These are phyloP conservation scores for Thinocorus orbignyianus DNA, from an alignment of 2,113 vertebrate genomes.

Conservation along the genomic window DNA sequence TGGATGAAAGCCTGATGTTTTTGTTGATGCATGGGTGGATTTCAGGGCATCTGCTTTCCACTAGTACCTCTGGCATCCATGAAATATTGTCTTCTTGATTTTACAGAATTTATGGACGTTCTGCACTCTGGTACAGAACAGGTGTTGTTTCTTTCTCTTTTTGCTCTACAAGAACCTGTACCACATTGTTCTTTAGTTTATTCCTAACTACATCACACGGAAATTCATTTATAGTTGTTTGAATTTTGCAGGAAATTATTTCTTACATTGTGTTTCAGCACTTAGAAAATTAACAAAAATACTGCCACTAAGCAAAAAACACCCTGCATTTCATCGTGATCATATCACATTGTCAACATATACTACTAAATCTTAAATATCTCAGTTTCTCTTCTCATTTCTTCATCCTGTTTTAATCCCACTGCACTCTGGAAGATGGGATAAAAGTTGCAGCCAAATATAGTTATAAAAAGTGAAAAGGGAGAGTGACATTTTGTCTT, in stretches of 20 bases:
- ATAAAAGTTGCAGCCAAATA: not conserved
- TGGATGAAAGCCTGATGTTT: not conserved
- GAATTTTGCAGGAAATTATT: too few species aligned
- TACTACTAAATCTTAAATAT: not conserved
- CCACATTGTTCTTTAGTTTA: not conserved
- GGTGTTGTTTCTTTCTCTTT: not conserved
- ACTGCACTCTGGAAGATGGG: not conserved
- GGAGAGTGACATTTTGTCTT: not conserved
- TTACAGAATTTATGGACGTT: not conserved
- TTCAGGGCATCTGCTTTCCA: not conserved
- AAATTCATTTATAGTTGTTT: too few species aligned
- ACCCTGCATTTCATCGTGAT: not conserved
- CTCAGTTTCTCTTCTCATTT: not conserved
- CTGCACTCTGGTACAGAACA: not conserved
- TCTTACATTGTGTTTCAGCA: too few species aligned
- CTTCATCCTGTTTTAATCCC: not conserved
- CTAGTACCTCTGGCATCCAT: not conserved
- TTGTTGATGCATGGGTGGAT: not conserved
- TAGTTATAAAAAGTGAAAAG: not conserved
- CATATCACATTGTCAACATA: not conserved
- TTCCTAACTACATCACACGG: too few species aligned
- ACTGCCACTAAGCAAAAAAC: not conserved
- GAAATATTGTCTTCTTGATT: not conserved
- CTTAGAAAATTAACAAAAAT: not conserved
- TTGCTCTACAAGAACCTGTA: not conserved